Conservation (phyloP, 1,140 invertebrate genomes). For the Psix sp. region DNA sequence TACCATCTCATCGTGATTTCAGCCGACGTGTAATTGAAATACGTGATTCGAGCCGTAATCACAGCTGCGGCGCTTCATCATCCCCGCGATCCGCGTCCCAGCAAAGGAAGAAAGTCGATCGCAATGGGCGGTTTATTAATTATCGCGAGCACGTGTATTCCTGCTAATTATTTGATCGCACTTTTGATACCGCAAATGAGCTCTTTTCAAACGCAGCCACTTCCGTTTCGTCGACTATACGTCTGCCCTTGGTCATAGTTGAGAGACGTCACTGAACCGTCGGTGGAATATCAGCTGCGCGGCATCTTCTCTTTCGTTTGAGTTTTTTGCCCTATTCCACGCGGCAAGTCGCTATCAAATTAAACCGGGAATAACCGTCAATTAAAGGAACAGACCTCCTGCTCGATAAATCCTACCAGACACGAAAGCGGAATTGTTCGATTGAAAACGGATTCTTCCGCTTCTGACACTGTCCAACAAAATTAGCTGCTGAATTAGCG, state of each 20-base stretch:
- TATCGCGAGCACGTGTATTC: constrained; percentile 37
- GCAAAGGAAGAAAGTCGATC: constrained; percentile 41
- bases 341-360: constrained; percentile 22
- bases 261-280: constrained; percentile 47
- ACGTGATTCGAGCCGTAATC: constrained; percentile 24
- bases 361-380: constrained; percentile 37
- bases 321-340: constrained; percentile 12
- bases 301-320: constrained; percentile 42
- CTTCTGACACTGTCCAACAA: constrained; percentile 2
- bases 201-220: constrained; percentile 26
- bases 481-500: constrained; percentile 19
- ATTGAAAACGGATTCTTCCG: constrained; percentile 10
- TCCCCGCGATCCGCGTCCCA: not conserved
- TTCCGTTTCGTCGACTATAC: constrained; percentile 25
- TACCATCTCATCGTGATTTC: constrained; percentile 41
- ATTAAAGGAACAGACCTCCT: constrained; percentile 19
- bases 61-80: constrained; percentile 9
- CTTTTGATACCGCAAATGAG: constrained; percentile 34
- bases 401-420: constrained; percentile 17
- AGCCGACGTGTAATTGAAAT: constrained; percentile 46
- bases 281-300: constrained; percentile 36
- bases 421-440: constrained; percentile 8
- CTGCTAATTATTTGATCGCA: constrained; percentile 42
- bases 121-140: constrained; percentile 20
- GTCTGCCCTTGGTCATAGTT: constrained; percentile 35